phyloP scores from a whole-genome alignment of 2,113 vertebrate species.

The Ptilorrhoa leucosticta region DNA sequence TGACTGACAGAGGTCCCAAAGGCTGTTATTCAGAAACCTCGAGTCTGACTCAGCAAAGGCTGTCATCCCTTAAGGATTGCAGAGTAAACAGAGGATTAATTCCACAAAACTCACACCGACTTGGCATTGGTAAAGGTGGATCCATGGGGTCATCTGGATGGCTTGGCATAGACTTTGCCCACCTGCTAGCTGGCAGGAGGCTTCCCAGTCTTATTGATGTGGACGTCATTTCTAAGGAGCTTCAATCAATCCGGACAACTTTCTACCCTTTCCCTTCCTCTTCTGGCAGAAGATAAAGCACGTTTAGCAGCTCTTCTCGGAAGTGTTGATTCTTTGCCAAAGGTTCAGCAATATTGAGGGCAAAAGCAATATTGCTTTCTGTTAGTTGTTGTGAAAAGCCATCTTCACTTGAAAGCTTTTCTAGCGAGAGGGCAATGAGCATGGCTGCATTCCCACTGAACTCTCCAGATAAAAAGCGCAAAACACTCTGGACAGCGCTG shows the following conservation, averaged over 20 bases:
- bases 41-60: background rate
- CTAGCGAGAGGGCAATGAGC: background rate
- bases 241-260: background rate
- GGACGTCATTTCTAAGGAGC: background rate
- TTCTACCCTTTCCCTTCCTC: background rate
- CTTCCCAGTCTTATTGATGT: background rate
- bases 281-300: background rate
- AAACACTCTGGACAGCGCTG: background rate
- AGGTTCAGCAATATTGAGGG: background rate
- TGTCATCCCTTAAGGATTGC: background rate
- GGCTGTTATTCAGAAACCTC: background rate
- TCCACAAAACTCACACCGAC: background rate
- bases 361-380: background rate
- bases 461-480: background rate
- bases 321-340: background rate
- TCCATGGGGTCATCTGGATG: background rate
- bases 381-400: background rate
- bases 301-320: background rate
- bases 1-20: background rate
- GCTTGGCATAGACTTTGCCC: fast-evolving
- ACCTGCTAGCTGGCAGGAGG: background rate
- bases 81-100: background rate
- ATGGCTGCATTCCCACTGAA: background rate
- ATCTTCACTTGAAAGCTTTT: background rate
- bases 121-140: background rate